A percentile compares a stretch with the other conserved stretches of the same genome.
Evolutionary conservation across 2,113 vertebrate species (phyloP).

Genomic region (Copsychus sechellarum): DNA sequence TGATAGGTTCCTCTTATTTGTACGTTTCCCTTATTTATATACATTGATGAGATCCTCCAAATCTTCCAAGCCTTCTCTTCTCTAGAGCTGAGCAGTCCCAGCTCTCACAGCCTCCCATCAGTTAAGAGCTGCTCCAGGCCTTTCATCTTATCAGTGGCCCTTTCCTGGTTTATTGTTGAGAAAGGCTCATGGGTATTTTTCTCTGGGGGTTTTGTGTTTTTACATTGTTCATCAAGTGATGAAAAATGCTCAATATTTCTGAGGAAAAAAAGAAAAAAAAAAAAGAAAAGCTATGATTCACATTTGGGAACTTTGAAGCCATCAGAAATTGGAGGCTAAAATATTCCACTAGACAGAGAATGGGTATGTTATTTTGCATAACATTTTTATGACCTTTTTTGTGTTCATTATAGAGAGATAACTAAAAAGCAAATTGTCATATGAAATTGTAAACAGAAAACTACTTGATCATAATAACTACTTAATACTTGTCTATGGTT

Average conservation of each 20-base stretch:
- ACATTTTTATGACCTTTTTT: slow-evolving; percentile 3
- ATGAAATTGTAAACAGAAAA: background rate
- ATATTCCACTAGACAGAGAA: slow-evolving; percentile 6
- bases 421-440: background rate
- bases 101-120: background rate
- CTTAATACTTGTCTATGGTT: background rate
- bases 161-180: background rate
- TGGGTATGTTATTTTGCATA: slow-evolving; percentile 45
- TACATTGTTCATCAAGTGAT: slow-evolving; percentile 11
- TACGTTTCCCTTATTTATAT: background rate
- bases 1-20: background rate
- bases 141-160: background rate
- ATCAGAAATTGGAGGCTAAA: slow-evolving; percentile 18
- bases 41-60: background rate
- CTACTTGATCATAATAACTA: background rate
- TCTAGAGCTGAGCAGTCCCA: background rate
- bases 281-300: background rate
- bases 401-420: slow-evolving; percentile 6
- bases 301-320: background rate
- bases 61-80: background rate
- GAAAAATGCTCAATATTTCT: slow-evolving; percentile 49
- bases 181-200: slow-evolving; percentile 21
- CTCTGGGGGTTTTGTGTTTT: slow-evolving; percentile 17
- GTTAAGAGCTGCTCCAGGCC: background rate
- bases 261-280: background rate